Percentiles rank a stretch among this genome's conserved stretches.
Evolutionary conservation across 2,888 invertebrate species (phyloP).

Genomic region (Merodon equestris): DNA sequence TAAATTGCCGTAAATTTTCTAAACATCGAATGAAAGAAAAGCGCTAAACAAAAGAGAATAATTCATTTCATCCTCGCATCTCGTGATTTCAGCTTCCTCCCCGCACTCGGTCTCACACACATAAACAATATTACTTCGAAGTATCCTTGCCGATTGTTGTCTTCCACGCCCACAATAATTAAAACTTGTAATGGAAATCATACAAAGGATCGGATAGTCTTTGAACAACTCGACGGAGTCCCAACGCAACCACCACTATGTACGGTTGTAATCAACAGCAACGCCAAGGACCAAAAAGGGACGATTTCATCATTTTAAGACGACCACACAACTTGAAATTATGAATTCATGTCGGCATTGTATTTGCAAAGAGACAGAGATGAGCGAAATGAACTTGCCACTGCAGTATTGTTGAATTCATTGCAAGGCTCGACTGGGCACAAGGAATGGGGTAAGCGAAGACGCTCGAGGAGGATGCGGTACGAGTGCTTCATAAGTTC

Average conservation of each 20-base stretch:
- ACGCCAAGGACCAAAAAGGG: constrained; percentile 24
- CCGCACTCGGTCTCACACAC: too few relatives aligned
- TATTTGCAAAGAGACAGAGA: constrained; percentile 18
- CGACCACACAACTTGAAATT: constrained; percentile 55
- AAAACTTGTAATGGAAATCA: constrained; percentile 65
- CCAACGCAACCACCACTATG: constrained; percentile 6
- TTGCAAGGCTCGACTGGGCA: constrained; percentile 34
- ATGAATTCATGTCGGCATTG: constrained; percentile 54
- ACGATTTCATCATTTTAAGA: constrained; percentile 61
- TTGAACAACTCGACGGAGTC: constrained; percentile 25
- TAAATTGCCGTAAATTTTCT: constrained; percentile 44
- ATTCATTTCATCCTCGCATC: constrained; percentile 59
- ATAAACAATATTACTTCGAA: not conserved
- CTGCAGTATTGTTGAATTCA: constrained; percentile 46
- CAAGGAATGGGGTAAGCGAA: constrained; percentile 35
- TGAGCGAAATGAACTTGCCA: constrained; percentile 14
- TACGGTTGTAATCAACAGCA: too few relatives aligned
- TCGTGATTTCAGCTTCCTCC: constrained; percentile 46
- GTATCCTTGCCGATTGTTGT: constrained; percentile 18
- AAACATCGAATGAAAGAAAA: constrained; percentile 39
- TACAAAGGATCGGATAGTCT: constrained; percentile 63
- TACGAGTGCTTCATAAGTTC: too few relatives aligned
- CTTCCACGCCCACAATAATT: constrained; percentile 58
- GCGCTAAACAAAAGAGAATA: constrained; percentile 51
- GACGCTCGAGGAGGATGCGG: too few relatives aligned